Conservation (phyloP, 2,888 invertebrate genomes). For the Plebejus anna region DNA sequence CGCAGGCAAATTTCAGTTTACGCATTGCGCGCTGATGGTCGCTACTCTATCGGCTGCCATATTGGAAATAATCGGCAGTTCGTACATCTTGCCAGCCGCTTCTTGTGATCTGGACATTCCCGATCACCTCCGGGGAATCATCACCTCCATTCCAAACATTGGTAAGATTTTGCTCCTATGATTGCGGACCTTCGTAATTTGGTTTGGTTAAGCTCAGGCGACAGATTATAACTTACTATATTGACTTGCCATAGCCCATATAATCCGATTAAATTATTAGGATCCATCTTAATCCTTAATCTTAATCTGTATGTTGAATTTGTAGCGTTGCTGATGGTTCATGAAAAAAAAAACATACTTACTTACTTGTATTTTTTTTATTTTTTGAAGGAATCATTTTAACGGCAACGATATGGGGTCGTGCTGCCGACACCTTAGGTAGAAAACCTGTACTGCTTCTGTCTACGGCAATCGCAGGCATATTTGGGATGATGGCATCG, state of each 20-base stretch:
- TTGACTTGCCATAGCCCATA: too few species aligned
- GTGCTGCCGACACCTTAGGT: constrained; percentile 59
- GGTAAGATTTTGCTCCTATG: constrained; percentile 59
- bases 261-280: not conserved
- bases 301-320: too few species aligned
- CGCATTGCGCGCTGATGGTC: constrained; percentile 61
- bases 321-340: too few species aligned
- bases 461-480: constrained; percentile 52
- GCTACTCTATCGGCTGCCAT: constrained; percentile 52
- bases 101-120: constrained; percentile 83
- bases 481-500: constrained; percentile 53
- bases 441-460: constrained; percentile 60
- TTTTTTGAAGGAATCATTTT: constrained; percentile 57
- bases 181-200: not conserved
- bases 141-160: constrained; percentile 84
- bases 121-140: constrained; percentile 82
- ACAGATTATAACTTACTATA: not conserved
- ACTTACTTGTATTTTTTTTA: constrained; percentile 18
- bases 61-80: constrained; percentile 73
- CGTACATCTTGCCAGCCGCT: constrained; percentile 85
- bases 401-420: constrained; percentile 68
- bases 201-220: not conserved
- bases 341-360: too few species aligned
- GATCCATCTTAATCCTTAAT: too few species aligned
- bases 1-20: constrained; percentile 59